A percentile compares a stretch with the other conserved stretches of the same genome.
Conservation (phyloP, 2,113 vertebrate genomes). For the Anolis sagrei region DNA sequence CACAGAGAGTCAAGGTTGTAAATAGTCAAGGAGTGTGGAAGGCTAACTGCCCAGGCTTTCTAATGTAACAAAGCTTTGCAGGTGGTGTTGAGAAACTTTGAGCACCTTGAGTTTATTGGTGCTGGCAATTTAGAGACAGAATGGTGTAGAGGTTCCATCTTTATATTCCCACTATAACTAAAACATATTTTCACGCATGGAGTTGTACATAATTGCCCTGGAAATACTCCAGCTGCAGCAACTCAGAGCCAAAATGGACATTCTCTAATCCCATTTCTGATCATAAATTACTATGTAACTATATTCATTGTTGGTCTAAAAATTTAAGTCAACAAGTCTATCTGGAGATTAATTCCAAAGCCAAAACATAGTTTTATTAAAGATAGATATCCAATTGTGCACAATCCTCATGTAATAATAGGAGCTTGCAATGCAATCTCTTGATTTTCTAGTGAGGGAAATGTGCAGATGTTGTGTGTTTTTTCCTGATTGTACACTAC, state of each 20-base stretch:
- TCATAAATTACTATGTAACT: slow-evolving; percentile 42
- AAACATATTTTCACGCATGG: not conserved
- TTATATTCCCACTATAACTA: slow-evolving; percentile 8
- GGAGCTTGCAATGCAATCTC: slow-evolving; percentile 59
- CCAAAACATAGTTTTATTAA: slow-evolving; percentile 66
- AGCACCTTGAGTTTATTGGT: slow-evolving; percentile 9
- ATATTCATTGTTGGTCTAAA: not conserved
- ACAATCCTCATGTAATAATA: slow-evolving; percentile 61
- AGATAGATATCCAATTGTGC: slow-evolving; percentile 8
- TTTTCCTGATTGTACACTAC: slow-evolving; percentile 70
- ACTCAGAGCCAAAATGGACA: slow-evolving; percentile 26
- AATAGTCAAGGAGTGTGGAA: not conserved
- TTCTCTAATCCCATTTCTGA: slow-evolving; percentile 55
- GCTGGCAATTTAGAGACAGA: slow-evolving; percentile 36
- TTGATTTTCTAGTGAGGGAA: slow-evolving; percentile 71
- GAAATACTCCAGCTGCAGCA: not conserved
- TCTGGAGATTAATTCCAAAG: slow-evolving; percentile 63
- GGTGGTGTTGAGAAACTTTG: slow-evolving; percentile 28
- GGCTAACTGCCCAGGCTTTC: not conserved
- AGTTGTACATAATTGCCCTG: slow-evolving; percentile 13
- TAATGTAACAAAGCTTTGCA: slow-evolving; percentile 10
- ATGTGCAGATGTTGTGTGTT: slow-evolving; percentile 66
- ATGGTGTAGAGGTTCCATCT: not conserved
- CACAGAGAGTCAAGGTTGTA: slow-evolving; percentile 40
- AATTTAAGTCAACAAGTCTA: slow-evolving; percentile 45